Conservation (phyloP, 2,113 vertebrate genomes). For the Madoqua kirkii region DNA sequence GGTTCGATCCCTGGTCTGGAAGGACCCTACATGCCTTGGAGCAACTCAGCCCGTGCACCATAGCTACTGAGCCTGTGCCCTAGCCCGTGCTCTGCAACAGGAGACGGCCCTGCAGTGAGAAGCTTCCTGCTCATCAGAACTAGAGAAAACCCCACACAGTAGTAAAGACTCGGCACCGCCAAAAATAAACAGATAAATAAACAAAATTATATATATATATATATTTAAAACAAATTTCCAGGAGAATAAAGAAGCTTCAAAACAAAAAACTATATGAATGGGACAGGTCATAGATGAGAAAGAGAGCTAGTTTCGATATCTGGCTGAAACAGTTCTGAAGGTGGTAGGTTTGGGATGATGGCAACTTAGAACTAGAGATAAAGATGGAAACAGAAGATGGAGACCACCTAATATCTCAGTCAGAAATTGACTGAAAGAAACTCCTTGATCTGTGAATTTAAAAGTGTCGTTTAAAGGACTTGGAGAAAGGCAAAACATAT, state of each 20-base stretch:
- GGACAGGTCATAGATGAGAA: background rate
- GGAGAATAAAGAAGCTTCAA: background rate
- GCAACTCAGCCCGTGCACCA: background rate
- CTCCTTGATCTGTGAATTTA: background rate
- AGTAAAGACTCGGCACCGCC: background rate
- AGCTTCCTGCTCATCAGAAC: background rate
- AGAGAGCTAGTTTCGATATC: background rate
- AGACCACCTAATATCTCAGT: background rate
- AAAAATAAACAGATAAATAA: background rate
- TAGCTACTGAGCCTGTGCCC: background rate
- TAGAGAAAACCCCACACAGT: background rate
- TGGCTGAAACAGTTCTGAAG: too few species aligned
- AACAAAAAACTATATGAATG: accelerated
- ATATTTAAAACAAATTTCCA: background rate
- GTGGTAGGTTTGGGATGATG: background rate
- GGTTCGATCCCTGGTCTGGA: background rate
- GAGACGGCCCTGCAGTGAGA: background rate
- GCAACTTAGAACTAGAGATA: background rate
- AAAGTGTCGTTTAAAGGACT: background rate
- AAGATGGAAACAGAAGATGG: background rate
- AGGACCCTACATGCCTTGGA: background rate
- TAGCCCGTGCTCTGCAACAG: background rate
- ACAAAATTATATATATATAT: background rate
- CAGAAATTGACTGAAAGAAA: background rate
- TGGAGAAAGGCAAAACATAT: background rate